A percentile compares a stretch with the other conserved stretches of the same genome.
These are phyloP conservation scores for Desmophyllum pertusum DNA, from an alignment of 92 coral and sea anemone genomes.

Conservation along the genomic window DNA sequence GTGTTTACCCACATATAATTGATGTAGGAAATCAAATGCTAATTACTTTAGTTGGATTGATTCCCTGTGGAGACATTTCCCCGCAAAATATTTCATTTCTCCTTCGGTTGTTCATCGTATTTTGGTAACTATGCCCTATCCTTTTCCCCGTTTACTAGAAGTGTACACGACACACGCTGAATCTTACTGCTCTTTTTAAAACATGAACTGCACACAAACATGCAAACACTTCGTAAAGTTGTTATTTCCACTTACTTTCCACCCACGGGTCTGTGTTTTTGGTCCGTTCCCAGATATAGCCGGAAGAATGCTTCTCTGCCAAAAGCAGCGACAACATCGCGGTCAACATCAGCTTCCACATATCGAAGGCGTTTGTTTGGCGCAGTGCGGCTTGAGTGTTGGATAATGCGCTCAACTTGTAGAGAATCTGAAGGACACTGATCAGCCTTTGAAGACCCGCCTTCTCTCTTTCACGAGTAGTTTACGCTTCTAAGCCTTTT, in stretches of 20 bases:
- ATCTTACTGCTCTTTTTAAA: background rate
- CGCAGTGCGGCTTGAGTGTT: background rate
- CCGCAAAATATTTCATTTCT: background rate
- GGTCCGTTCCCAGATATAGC: conserved; percentile 28
- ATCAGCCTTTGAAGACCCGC: background rate
- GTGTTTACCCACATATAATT: background rate
- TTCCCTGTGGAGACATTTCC: too few relatives aligned
- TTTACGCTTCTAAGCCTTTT: background rate
- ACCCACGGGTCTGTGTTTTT: conserved; percentile 19
- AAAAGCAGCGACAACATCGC: background rate
- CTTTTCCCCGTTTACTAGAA: background rate
- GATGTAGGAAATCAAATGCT: background rate
- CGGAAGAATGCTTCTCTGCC: conserved; percentile 5
- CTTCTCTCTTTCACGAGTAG: too few relatives aligned
- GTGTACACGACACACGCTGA: background rate
- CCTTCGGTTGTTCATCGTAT: background rate
- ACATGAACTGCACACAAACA: background rate
- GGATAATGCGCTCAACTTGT: background rate
- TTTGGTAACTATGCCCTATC: background rate
- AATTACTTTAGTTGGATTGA: too few relatives aligned
- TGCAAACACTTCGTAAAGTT: background rate
- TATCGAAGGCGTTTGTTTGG: background rate
- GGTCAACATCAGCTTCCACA: conserved; percentile 1
- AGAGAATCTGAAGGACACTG: background rate
- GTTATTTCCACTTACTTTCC: conserved; percentile 4